These are phyloP conservation scores for Hyperoplus lanceolatus DNA, from an alignment of 2,797 vertebrate genomes.

Conservation along the genomic window DNA sequence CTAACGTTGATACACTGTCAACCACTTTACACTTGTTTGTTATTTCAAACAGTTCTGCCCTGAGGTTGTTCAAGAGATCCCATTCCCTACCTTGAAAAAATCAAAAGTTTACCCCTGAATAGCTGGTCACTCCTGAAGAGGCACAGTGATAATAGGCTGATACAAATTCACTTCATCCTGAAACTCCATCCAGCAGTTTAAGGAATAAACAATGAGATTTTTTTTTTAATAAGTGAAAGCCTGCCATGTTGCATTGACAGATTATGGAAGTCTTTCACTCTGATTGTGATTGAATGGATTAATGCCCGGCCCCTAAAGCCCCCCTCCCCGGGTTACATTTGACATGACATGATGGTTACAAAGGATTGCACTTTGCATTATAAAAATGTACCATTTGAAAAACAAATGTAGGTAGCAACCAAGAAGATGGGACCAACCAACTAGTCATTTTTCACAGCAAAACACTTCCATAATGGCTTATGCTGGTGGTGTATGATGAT, in stretches of 20 bases:
- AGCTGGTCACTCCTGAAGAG: neutral
- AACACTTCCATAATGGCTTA: neutral
- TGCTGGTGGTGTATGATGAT: neutral
- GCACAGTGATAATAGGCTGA: neutral
- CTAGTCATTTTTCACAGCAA: neutral
- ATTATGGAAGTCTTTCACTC: neutral
- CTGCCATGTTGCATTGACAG: neutral
- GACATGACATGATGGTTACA: neutral
- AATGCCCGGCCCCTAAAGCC: neutral
- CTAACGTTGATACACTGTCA: neutral
- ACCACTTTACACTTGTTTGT: constrained; percentile 1
- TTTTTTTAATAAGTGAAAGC: neutral
- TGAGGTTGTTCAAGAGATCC: neutral
- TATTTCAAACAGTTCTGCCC: constrained; percentile 6
- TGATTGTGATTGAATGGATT: no score
- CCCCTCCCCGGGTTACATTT: neutral
- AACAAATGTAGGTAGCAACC: neutral
- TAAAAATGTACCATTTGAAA: neutral
- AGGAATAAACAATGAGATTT: neutral
- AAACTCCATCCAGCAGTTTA: neutral
- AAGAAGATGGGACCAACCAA: neutral
- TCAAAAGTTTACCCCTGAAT: no score
- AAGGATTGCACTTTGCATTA: neutral
- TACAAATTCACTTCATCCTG: neutral
- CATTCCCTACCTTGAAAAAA: neutral